Evolutionary conservation across 2,797 vertebrate genomes (phyloP), one percentile per base, ranked within the genome.

Genomic region (Euphonia xanthogaster): DNA sequence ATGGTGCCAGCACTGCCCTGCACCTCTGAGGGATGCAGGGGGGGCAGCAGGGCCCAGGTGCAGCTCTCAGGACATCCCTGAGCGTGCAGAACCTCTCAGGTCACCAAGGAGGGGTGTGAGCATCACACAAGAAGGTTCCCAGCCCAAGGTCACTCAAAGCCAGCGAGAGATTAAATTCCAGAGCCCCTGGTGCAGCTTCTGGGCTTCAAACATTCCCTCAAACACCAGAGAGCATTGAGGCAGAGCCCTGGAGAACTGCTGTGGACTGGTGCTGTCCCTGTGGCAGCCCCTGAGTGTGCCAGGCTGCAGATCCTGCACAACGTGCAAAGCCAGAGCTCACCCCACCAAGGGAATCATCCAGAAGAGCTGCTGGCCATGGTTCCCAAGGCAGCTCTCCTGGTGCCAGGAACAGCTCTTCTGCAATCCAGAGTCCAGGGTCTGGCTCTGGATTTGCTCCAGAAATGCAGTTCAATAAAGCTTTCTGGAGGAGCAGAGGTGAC

Each of bases 11-110:
- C 42, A 4, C 1, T 12, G 50, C 40, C 65, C 66, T 68, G 70
- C 21, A 13, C 8, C 8, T 0, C 1, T 3, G 21, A 20, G 76
- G 71, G 61, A 3, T 4, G 37, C 20, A 16, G 30, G 12, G 33
- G 55, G 40, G 51, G 22, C 70, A 75, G 66, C 70, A 81, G 15
- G 7, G 50, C 45, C 40, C 44, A 2, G 42, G 3, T 30, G 8
- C 0, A 0, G 28, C 74, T 55, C 67, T 22, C 57, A 50, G 63
- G 57, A 33, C 48, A 73, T 10, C 51, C 63, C 40, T 27, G 37
- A 58, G 27, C 3, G 0, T 28, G 24, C 47, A 62, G 24, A 63
- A 35, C 58, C 74, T 7, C 58, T 30, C 58, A 39, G 27, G 13
- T 24, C 68, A 66, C 62, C 81, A 14, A 65, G n/a, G n/a, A 35